Conservation (phyloP, 2,113 vertebrate genomes). For the Rhineura floridana region DNA sequence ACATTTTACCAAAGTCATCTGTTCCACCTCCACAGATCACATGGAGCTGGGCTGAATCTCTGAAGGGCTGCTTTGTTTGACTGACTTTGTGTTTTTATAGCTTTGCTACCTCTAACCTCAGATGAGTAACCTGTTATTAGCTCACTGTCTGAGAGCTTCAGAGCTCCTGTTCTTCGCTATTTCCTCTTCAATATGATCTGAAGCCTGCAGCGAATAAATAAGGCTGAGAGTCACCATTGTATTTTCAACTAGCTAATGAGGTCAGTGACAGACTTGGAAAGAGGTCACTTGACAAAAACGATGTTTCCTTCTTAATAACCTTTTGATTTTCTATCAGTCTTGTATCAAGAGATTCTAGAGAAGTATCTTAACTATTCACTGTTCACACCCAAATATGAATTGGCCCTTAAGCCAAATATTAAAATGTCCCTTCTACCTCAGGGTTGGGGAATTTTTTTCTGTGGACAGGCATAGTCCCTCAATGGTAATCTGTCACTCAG, state of each 20-base stretch:
- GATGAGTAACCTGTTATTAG: neutral
- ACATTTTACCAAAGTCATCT: neutral
- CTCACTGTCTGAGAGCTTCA: neutral
- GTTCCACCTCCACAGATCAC: neutral
- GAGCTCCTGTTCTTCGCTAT: slow-evolving; percentile 32
- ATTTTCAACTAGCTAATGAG: slow-evolving; percentile 62
- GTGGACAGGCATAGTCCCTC: too few relatives aligned
- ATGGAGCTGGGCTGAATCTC: neutral
- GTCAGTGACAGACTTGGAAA: slow-evolving; percentile 49
- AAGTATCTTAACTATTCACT: neutral
- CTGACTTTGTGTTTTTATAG: neutral
- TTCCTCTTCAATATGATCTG: slow-evolving; percentile 20
- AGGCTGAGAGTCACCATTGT: slow-evolving; percentile 43
- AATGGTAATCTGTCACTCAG: too few relatives aligned
- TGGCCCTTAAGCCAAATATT: neutral
- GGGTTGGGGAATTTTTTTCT: too few relatives aligned
- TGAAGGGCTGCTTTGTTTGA: neutral
- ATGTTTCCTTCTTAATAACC: slow-evolving; percentile 31
- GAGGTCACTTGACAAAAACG: slow-evolving; percentile 38
- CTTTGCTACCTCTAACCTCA: neutral
- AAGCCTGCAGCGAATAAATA: slow-evolving; percentile 35
- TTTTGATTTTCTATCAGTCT: neutral
- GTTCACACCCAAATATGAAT: neutral
- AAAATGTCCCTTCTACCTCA: too few relatives aligned
- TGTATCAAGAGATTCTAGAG: neutral